Base-by-base conservation (phyloP, 2,797 vertebrate genomes). In the Scleropages formosus region DNA sequence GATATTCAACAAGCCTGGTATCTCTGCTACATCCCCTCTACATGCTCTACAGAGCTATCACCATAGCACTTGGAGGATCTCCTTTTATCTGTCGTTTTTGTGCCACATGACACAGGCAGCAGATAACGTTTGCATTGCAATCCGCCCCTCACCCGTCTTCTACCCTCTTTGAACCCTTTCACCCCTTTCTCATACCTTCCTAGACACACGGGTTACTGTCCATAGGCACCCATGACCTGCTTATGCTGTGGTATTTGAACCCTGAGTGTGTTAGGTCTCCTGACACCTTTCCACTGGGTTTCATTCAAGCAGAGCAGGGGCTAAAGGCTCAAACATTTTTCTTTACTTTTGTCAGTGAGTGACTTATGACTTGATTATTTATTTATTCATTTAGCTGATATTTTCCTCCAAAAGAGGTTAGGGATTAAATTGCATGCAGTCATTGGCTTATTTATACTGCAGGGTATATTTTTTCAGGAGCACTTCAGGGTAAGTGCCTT, bases 1-100 rank as follows among this genome's bases (percentile, higher is more conserved):
- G 92, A 91, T 92, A 91, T 92, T 92, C 92, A 91, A 92, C 82
- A 81, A 83, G 79, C 77, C 74, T 77, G 82, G 79, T 91, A 91
- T 91, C 90, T 92, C 81, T 86, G 85, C 85, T 86, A 83, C 88
- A 89, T 88, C 89, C 88, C 67, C 27, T 86, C 87, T 86, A 80
- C 86, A 84, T 83, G 87, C 88, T 88, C 88, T 79, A 77, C 81
- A 31, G 85, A 85, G 86, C 87, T 89, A 88, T 90, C 90, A 76
- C 84, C 31, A n/a, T 49, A 22, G 56, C 12, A 69, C 58, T 70
- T 59, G 8, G 62, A 72, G 72, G 18, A 78, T 75, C 67, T 75
- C 39, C 44, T 89, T 90, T 88, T 88, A 88, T 90, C 90, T 68
- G 89, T 89, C 87, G 89, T 90, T 91, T 39, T 80, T 76, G 65